A percentile compares a stretch with the other conserved stretches of the same genome.
phyloP scores from a whole-genome alignment of 1,140 invertebrate genomes.

The Helicoverpa zea region DNA sequence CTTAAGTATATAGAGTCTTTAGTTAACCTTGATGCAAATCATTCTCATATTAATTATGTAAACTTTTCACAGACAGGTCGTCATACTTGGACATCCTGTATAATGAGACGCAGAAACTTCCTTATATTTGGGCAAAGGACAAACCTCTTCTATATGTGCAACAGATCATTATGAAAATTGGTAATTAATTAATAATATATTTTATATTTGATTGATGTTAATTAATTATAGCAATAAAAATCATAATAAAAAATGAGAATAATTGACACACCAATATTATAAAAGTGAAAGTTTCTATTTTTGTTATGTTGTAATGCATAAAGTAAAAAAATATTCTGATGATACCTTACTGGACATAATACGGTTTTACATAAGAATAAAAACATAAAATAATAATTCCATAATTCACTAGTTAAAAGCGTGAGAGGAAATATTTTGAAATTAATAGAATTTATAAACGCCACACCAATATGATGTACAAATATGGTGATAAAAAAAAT shows the following conservation, averaged over 20 bases:
- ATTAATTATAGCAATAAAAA: too few relatives aligned
- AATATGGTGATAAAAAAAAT: too few relatives aligned
- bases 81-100: conserved; percentile 73
- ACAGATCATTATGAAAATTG: conserved; percentile 90
- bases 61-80: conserved; percentile 58
- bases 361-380: too few relatives aligned
- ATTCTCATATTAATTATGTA: conserved; percentile 30
- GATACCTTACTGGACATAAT: too few relatives aligned
- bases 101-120: conserved; percentile 85
- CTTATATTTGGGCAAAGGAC: conserved; percentile 87
- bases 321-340: too few relatives aligned
- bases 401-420: too few relatives aligned
- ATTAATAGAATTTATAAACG: too few relatives aligned
- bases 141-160: conserved; percentile 93
- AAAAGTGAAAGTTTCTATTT: too few relatives aligned
- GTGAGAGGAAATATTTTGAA: too few relatives aligned
- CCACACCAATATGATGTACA: too few relatives aligned
- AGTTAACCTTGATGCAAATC: conserved; percentile 28
- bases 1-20: neutral
- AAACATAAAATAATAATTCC: too few relatives aligned
- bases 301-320: too few relatives aligned
- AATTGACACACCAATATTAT: neutral
- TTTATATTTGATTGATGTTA: neutral
- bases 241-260: neutral
- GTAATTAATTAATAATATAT: conserved; percentile 59